Base-by-base conservation (phyloP, 2,888 invertebrate species). In the Amaurobius ferox region DNA sequence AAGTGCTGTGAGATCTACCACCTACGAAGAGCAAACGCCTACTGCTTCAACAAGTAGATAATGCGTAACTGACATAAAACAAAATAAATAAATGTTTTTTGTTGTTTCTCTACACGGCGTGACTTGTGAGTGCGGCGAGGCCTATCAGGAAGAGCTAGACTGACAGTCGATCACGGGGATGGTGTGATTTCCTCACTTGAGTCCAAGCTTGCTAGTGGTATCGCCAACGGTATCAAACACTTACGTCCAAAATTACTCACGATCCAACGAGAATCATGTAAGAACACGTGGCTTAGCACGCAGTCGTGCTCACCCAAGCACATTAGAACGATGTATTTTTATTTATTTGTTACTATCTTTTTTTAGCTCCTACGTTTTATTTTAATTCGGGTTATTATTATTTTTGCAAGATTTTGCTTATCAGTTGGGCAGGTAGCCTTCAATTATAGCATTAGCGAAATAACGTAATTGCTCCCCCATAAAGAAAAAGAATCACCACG, bases 371-470 rank as follows among this genome's bases (percentile, higher is more conserved):
- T 67, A 44, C 64, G 76, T 72, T 66, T 77, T 77, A 48, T 66
- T 77, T 48, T 71, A 67, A 72, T 67, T 64, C 61, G 55, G 19
- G 39, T 85, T 85, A 77, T 77, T 83, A 72, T 72, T 68, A 70
- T 80, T 80, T 77, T 77, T 71, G 81, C 83, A 48, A 77, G 83
- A 83, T 71, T 83, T 83, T 83, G 83, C 76, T 77, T 83, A 83
- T 83, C 83, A 83, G 64, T 76, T 83, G 83, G 83, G 83, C 70
- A 73, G 85, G 55, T 62, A 85, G 77, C 55, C 78, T 19, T 39
- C 85, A 85, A 85, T 77, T 78, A 85, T 62, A 72, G 78, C 85
- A 85, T 85, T 85, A 85, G 77, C 78, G 66, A 72, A 78, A 85
- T 78, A 67, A 62, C 78, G 85, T 85, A 85, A 85, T 85, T 85